Conservation (phyloP, 2,888 invertebrate species). For the Automeris io region DNA sequence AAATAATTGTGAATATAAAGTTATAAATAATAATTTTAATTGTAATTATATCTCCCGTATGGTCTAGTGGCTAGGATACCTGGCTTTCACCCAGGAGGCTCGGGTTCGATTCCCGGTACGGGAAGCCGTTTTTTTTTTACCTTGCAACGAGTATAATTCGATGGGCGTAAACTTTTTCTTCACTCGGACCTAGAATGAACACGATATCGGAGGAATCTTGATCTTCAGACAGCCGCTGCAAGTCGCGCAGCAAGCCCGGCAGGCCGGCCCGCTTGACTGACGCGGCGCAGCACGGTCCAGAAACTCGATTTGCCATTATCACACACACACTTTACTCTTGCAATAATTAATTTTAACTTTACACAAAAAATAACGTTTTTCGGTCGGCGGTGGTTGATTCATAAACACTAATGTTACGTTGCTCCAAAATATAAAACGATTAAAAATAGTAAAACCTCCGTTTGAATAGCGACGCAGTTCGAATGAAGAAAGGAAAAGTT, state of each 20-base stretch:
- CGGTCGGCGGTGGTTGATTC: no score
- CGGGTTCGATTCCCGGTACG: slow-evolving; percentile 85
- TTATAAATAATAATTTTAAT: slow-evolving; percentile 18
- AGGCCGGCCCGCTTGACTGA: slow-evolving; percentile 82
- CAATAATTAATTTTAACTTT: no score
- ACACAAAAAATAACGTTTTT: no score
- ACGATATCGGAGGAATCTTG: slow-evolving; percentile 91
- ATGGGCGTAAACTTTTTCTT: slow-evolving; percentile 91
- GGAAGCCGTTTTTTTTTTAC: slow-evolving; percentile 79
- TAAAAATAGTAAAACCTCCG: no score
- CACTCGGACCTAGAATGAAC: slow-evolving; percentile 90
- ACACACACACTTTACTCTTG: no score
- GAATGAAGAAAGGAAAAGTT: no score
- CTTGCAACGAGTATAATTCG: slow-evolving; percentile 91
- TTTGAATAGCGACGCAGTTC: no score
- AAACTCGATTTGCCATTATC: slow-evolving; percentile 67
- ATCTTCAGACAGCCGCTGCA: slow-evolving; percentile 91
- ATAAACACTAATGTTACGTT: no score
- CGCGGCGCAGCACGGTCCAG: slow-evolving; percentile 68
- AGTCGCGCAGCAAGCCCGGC: slow-evolving; percentile 89
- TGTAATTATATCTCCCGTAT: slow-evolving; percentile 54
- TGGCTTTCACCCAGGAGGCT: slow-evolving; percentile 85
- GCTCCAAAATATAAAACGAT: no score
- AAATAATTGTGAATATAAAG: not conserved
- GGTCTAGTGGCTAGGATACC: slow-evolving; percentile 85